Evolutionary conservation across 2,888 invertebrate species (phyloP), one percentile per base, ranked within the genome.

Genomic region (Thera britannica): DNA sequence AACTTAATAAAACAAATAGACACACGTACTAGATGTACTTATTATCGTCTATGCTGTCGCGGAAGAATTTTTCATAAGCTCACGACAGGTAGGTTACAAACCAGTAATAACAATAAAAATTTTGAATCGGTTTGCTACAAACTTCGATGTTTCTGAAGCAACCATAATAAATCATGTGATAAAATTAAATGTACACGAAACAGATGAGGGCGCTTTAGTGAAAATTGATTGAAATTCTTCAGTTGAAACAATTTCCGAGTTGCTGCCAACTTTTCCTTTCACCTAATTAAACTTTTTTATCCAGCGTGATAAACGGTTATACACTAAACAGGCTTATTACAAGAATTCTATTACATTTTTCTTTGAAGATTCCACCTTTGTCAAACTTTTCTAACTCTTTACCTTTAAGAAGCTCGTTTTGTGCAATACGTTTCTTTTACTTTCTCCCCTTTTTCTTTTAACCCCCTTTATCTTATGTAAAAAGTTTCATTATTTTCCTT

Each of bases 401-500:
- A 72, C 73, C 75, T 75, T 74, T 41, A 73, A 70, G 68, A 65
- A 72, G 75, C 76, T 74, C 75, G 75, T 73, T 75, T 73, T 77
- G 72, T 71, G 61, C 65, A 73, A 76, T 75, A 79, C 72, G 74
- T 76, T 79, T 80, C 75, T 73, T 75, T 75, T 74, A 65, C 65
- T 62, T 79, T 79, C 74, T 72, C 67, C 66, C 36, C 62, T 46
- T 46, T 46, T 65, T 23, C 38, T 64, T 41, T 55, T 38, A 48
- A 62, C n/a, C 72, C 65, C 63, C 63, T 62, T 72, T 68, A 63
- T 66, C 70, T 71, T 75, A 74, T 73, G 77, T 75, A 72, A 73
- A 71, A 76, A 79, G 73, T 80, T 81, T 80, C 78, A 79, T 83
- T 82, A 83, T 82, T 81, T 82, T 79, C 77, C 74, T 79, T 75